phyloP scores from a whole-genome alignment of 2,888 invertebrate genomes.

The Magallana nippona region DNA sequence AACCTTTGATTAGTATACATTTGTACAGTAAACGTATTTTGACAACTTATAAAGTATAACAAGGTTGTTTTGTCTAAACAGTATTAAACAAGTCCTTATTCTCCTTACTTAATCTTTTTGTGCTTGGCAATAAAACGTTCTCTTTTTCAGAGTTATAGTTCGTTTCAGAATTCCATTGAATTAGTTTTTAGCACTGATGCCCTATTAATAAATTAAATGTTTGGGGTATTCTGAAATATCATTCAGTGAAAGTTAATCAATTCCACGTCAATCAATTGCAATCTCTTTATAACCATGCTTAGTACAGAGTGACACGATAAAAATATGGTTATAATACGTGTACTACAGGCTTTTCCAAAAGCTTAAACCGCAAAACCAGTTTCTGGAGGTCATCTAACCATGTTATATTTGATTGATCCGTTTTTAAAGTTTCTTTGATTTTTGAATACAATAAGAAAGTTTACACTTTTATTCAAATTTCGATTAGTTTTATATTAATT shows the following conservation, averaged over 20 bases:
- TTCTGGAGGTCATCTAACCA: too few species aligned
- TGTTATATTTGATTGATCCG: too few species aligned
- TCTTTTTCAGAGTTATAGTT: conserved; percentile 21
- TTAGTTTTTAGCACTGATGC: background rate
- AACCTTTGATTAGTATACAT: background rate
- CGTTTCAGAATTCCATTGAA: conserved; percentile 1
- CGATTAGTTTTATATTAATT: too few species aligned
- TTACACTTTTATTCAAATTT: too few species aligned
- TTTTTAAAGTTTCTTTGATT: too few species aligned
- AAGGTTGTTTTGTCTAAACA: background rate
- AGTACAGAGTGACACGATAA: background rate
- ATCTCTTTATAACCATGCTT: background rate
- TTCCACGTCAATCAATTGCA: too few species aligned
- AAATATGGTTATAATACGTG: background rate
- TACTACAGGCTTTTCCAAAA: too few species aligned
- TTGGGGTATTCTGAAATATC: background rate
- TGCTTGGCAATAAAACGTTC: background rate
- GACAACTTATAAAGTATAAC: too few species aligned
- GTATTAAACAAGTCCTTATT: background rate
- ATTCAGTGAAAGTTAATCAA: too few species aligned
- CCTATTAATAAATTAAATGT: background rate
- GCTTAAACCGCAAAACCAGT: too few species aligned
- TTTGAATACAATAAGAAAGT: too few species aligned
- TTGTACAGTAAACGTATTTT: background rate
- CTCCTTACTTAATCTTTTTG: background rate